A percentile compares a stretch with the other conserved stretches of the same genome.
Evolutionary conservation across 2,113 vertebrate genomes (phyloP).

Genomic region (Aegotheles bennettii): DNA sequence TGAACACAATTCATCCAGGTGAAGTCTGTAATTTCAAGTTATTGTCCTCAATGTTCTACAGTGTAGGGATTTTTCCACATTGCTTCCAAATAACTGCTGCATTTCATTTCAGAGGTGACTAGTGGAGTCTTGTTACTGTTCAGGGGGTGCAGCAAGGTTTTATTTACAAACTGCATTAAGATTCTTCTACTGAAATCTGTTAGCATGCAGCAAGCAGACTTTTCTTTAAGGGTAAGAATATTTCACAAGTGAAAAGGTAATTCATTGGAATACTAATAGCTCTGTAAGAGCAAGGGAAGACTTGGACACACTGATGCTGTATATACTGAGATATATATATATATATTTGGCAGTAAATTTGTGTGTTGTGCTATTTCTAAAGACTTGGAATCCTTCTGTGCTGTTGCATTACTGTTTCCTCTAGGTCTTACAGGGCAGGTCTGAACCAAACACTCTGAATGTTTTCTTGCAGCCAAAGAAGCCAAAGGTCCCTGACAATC

Average conservation of each 20-base stretch:
- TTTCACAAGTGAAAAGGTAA: neutral
- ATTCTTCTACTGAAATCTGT: neutral
- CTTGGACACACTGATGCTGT: neutral
- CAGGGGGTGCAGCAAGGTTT: neutral
- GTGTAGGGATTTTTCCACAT: neutral
- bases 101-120: neutral
- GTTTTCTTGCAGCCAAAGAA: constrained; percentile 86
- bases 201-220: neutral
- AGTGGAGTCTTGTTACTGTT: neutral
- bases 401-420: neutral
- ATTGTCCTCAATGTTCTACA: neutral
- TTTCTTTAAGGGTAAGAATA: neutral
- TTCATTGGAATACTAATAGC: neutral
- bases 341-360: neutral
- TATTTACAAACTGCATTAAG: constrained; percentile 11
- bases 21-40: neutral
- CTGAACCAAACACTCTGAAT: constrained; percentile 2
- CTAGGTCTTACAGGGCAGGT: neutral
- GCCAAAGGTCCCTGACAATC: constrained; percentile 92
- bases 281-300: neutral
- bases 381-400: neutral
- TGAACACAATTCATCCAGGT: constrained; percentile 16
- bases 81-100: neutral
- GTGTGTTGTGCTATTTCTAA: neutral
- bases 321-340: no score